Evolutionary conservation across 2,797 vertebrate species (phyloP), one percentile per base, ranked within the genome.

Genomic region (Propithecus perrieri): DNA sequence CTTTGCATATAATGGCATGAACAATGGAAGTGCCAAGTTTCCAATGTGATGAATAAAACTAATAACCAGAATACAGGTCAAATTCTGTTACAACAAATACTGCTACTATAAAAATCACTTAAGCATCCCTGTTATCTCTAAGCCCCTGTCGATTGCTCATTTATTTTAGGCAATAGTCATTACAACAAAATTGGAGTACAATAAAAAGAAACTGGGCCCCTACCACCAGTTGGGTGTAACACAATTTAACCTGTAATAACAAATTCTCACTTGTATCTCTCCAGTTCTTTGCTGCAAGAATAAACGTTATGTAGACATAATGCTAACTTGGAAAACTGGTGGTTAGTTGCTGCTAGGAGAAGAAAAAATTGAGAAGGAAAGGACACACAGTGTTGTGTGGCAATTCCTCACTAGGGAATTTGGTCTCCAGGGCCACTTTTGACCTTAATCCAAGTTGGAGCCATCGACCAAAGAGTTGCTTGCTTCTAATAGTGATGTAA

Each of bases 51-150:
- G 96, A 97, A 94, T 97, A 96, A 95, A 97, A 91, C 88, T 93
- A 91, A 94, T 96, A 96, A 89, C 91, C 84, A 95, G 71, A 97
- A 96, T 97, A 78, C 89, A 96, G 96, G 96, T 97, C 97, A 96
- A 89, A 94, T 96, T 95, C 89, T 97, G 88, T 81, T 93, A 93
- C 83, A 89, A 94, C 96, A 96, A 96, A 97, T 81, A 96, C 41
- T 83, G 83, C 95, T 84, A 80, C 93, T 92, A 50, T 93, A 96
- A 96, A 97, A 96, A 89, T 91, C 96, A 95, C 75, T 94, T 93
- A 95, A 92, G 97, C 89, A 93, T 93, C 79, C 46, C 84, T 84
- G 61, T 72, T 93, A 94, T 78, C 76, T 95, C 79, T 81, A 78
- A 95, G 69, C 53, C 79, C 83, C 76, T 84, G 84, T 94, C 57